Evolutionary conservation across 1,140 invertebrate species (phyloP).

Genomic region (Ditylenchus dipsaci): DNA sequence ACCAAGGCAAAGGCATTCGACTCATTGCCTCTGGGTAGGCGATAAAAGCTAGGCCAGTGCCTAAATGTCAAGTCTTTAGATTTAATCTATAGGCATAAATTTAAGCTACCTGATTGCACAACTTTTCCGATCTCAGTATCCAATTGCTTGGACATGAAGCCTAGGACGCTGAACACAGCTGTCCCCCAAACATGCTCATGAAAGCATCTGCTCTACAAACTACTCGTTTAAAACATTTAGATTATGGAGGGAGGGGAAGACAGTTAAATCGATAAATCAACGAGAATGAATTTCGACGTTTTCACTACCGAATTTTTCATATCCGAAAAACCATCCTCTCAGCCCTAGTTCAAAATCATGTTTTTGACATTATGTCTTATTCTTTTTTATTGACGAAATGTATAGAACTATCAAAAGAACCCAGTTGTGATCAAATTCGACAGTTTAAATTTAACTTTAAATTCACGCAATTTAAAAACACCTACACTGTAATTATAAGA

Average conservation of each 20-base stretch:
- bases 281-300: too few species aligned
- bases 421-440: too few species aligned
- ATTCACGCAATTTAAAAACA: too few species aligned
- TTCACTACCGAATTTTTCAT: too few species aligned
- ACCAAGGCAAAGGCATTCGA: slow-evolving; percentile 57
- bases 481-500: slow-evolving; percentile 64
- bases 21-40: slow-evolving; percentile 59
- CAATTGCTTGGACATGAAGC: slow-evolving; percentile 64
- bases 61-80: slow-evolving; percentile 24
- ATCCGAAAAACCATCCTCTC: too few species aligned
- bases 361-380: too few species aligned
- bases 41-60: slow-evolving; percentile 47
- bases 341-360: too few species aligned
- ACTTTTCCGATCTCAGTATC: slow-evolving; percentile 63
- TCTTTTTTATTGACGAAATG: too few species aligned
- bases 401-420: too few species aligned
- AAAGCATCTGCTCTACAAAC: slow-evolving; percentile 63
- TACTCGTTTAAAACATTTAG: neutral
- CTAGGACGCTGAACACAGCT: slow-evolving; percentile 64
- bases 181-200: slow-evolving; percentile 66
- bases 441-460: too few species aligned
- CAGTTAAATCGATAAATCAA: too few species aligned
- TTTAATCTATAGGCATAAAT: slow-evolving; percentile 14
- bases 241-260: too few species aligned
- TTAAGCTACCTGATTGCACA: slow-evolving; percentile 63